Evolutionary conservation across 2,113 vertebrate species (phyloP), one percentile per base, ranked within the genome.

Genomic region (Protobothrops mucrosquamatus): DNA sequence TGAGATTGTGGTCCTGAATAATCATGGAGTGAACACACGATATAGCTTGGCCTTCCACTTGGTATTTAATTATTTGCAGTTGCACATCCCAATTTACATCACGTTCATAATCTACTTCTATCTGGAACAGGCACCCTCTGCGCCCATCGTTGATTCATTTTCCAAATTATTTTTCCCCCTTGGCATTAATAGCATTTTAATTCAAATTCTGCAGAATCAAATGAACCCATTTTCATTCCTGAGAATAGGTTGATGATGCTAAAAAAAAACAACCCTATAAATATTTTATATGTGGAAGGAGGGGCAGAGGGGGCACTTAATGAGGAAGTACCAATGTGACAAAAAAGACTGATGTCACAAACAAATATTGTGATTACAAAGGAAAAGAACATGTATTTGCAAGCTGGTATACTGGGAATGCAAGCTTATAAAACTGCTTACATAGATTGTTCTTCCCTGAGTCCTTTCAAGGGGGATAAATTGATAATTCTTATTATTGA

Each of bases 281-380:
- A 2, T 93, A 90, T 0, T 23, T 61, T 92, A 89, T 18, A 2
- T 43, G 2, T 43, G 34, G 34, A 81, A 43, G 18, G 74, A 48
- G 94, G 20, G 43, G 95, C 90, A 48, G 56, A 90, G 91, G 92
- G 91, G 88, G 92, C 86, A 51, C 20, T 94, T 96, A 96, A 96
- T 95, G 95, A 95, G 95, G 88, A 93, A 93, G 92, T 93, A 93
- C 95, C 95, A 92, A 93, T 90, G 95, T 94, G 96, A 96, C 95
- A 46, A 81, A 92, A 91, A 94, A 91, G 93, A 89, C 89, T 0
- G 15, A 59, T 3, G 90, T 94, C 10, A 86, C 87, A 95, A 95
- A 95, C 93, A 95, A 61, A 4, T 92, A 54, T 87, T 91, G 90
- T 93, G 95, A 91, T 94, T 95, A 89, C 46, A 64, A 81, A 93